These are phyloP conservation scores for Kryptolebias marmoratus DNA, from an alignment of 2,113 vertebrate species.

Conservation along the genomic window DNA sequence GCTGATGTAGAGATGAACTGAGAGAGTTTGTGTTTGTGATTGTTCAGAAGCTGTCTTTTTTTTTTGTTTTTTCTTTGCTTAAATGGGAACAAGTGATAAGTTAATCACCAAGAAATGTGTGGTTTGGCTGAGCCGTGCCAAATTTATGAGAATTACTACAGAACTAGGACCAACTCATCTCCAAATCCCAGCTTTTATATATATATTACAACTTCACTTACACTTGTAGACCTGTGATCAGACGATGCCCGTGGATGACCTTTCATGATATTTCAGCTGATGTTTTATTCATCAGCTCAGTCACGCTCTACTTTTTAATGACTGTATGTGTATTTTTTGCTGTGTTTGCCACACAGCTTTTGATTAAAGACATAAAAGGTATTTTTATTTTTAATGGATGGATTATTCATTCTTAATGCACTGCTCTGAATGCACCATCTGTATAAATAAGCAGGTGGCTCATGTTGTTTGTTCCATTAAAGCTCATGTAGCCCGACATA, in stretches of 20 bases:
- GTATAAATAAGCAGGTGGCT: slow-evolving; percentile 47
- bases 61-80: too few relatives aligned
- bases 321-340: background rate
- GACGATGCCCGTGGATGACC: background rate
- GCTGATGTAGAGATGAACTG: too few relatives aligned
- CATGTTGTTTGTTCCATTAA: slow-evolving; percentile 67
- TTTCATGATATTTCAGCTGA: background rate
- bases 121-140: too few relatives aligned
- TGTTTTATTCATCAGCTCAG: background rate
- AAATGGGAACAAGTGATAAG: too few relatives aligned
- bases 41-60: too few relatives aligned
- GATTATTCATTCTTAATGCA: slow-evolving; percentile 34
- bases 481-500: slow-evolving; percentile 59
- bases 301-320: background rate
- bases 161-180: too few relatives aligned
- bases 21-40: too few relatives aligned
- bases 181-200: too few relatives aligned
- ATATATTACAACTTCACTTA: too few relatives aligned
- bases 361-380: background rate
- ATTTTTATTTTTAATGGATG: slow-evolving; percentile 1
- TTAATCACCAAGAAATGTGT: too few relatives aligned
- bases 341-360: background rate
- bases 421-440: slow-evolving; percentile 40
- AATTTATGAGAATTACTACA: too few relatives aligned
- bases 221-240: background rate